phyloP scores from a whole-genome alignment of 2,888 invertebrate species.

The Choristoneura rosaceana region DNA sequence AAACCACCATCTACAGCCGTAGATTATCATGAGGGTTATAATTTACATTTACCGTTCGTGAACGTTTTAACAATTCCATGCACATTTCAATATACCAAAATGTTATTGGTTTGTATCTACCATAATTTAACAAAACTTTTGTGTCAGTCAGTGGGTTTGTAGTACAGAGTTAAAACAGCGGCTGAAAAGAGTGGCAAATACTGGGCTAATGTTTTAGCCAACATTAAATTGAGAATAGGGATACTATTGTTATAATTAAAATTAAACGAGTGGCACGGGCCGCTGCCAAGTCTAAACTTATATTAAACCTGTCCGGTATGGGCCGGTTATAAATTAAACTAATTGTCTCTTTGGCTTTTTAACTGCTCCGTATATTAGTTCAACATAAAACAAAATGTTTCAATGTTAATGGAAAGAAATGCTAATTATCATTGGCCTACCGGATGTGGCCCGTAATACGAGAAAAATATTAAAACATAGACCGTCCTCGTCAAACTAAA shows the following conservation, averaged over 20 bases:
- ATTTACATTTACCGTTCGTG: no score
- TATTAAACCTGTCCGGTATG: constrained; percentile 51
- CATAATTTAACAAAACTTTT: no score
- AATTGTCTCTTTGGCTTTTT: background rate
- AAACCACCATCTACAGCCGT: no score
- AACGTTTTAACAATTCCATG: no score
- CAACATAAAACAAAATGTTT: background rate
- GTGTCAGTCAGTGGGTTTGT: no score
- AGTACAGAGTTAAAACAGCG: background rate
- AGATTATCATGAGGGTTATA: no score
- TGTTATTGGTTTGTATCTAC: no score
- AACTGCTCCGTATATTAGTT: background rate
- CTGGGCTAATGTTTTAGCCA: background rate
- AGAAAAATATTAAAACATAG: no score
- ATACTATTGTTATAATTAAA: background rate
- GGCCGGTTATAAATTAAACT: constrained; percentile 1
- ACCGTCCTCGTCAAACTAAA: no score
- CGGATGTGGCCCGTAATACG: no score
- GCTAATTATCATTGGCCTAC: background rate
- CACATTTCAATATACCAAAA: no score
- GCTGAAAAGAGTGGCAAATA: background rate
- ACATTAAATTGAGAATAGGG: background rate
- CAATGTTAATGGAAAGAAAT: background rate
- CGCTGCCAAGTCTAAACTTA: constrained; percentile 57
- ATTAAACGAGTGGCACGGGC: constrained; percentile 4